Evolutionary conservation across 1,140 invertebrate genomes (phyloP).

Genomic region (Paraescarpia echinospica): DNA sequence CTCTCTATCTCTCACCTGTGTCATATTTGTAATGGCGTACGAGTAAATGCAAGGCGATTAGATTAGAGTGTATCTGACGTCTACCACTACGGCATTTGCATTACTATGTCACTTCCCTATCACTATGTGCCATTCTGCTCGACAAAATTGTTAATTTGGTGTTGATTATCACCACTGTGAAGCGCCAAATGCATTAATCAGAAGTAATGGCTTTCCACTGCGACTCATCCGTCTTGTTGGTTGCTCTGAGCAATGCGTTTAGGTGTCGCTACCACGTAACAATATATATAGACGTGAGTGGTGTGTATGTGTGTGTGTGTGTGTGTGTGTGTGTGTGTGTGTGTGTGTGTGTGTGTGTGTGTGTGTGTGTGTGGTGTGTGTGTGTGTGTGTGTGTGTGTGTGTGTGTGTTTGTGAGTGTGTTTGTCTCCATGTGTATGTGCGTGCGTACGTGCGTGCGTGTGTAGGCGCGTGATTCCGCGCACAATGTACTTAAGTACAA

Average conservation of each 20-base stretch:
- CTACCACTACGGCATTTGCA: not conserved
- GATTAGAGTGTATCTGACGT: too few species aligned
- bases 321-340: not conserved
- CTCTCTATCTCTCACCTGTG: too few species aligned
- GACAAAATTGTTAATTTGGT: not conserved
- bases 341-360: not conserved
- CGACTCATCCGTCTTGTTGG: not conserved
- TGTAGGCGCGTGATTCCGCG: not conserved
- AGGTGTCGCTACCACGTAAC: not conserved
- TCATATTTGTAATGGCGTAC: too few species aligned
- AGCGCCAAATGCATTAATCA: not conserved
- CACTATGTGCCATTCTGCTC: not conserved
- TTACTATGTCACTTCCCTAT: not conserved
- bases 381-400: not conserved
- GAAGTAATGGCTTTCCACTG: not conserved
- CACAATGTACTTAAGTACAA: too few species aligned
- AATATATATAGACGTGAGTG: not conserved
- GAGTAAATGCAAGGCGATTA: too few species aligned
- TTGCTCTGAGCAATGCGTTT: not conserved
- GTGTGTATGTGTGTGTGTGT: not conserved
- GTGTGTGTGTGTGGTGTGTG: constrained; percentile 9
- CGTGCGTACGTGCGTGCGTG: not conserved
- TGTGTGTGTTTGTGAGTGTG: not conserved
- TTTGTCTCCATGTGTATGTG: not conserved
- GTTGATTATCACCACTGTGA: not conserved